Percentiles rank a stretch among this genome's conserved stretches.
phyloP scores from a whole-genome alignment of 2,797 vertebrate species.

The Betta splendens region DNA sequence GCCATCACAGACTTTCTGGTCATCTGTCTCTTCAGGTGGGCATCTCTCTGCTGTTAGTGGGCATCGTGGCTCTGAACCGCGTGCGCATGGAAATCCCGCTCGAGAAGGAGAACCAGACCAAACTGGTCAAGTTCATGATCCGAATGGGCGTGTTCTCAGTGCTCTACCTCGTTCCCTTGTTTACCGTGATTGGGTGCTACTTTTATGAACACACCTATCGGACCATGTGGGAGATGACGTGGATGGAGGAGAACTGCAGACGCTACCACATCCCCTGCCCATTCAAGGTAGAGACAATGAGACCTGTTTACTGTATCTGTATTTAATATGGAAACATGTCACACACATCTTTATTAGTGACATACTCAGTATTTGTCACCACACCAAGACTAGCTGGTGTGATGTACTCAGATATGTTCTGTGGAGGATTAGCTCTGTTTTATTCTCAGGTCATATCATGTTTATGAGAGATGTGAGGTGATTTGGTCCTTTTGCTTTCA shows the following conservation, averaged over 20 bases:
- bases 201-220: constrained; percentile 94
- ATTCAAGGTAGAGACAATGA: constrained; percentile 75
- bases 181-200: constrained; percentile 96
- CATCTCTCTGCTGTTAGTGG: constrained; percentile 91
- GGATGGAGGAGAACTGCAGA: constrained; percentile 93
- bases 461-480: too few species aligned
- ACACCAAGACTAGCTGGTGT: too few species aligned
- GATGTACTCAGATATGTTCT: too few species aligned
- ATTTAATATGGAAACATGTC: too few species aligned
- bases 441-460: too few species aligned
- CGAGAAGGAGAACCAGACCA: constrained; percentile 98
- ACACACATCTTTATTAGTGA: too few species aligned
- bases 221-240: constrained; percentile 91
- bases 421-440: too few species aligned
- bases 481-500: too few species aligned
- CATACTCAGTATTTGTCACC: too few species aligned
- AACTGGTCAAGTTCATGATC: constrained; percentile 99
- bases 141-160: constrained; percentile 97
- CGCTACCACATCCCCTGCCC: constrained; percentile 97
- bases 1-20: too few species aligned
- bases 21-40: constrained; percentile 75
- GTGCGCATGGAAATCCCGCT: constrained; percentile 97
- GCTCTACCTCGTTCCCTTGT: constrained; percentile 92
- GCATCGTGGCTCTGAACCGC: constrained; percentile 94
- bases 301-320: too few species aligned